phyloP scores from a whole-genome alignment of 2,888 invertebrate genomes.

The Blastobasis adustella region DNA sequence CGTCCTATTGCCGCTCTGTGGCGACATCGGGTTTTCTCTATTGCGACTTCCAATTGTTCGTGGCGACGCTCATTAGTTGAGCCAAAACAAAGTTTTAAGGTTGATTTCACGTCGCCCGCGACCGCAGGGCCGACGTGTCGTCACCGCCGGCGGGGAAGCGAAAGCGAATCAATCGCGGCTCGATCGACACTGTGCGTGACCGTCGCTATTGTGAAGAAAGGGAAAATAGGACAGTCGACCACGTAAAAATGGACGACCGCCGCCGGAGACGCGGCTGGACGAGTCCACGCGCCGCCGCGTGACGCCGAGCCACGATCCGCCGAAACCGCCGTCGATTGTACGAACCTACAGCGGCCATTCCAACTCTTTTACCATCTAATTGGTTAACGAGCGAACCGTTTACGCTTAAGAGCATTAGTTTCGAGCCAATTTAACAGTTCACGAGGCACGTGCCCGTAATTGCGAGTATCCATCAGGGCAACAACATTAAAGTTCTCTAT shows the following conservation, averaged over 20 bases:
- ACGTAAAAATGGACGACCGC: slow-evolving; percentile 56
- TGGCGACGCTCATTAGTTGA: slow-evolving; percentile 7
- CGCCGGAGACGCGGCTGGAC: slow-evolving; percentile 37
- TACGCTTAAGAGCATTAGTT: slow-evolving; percentile 20
- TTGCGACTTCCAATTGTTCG: slow-evolving; percentile 7
- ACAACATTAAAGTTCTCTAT: slow-evolving; percentile 35
- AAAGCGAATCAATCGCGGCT: slow-evolving; percentile 68
- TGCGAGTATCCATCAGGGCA: slow-evolving; percentile 33
- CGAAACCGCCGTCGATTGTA: slow-evolving; percentile 39
- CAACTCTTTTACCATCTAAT: slow-evolving; percentile 21
- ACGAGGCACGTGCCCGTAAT: slow-evolving; percentile 41
- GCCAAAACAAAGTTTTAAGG: slow-evolving; percentile 33
- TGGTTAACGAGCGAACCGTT: slow-evolving; percentile 17
- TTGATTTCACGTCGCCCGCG: slow-evolving; percentile 38
- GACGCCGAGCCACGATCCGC: slow-evolving; percentile 40
- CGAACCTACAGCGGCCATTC: slow-evolving; percentile 32
- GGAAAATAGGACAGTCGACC: slow-evolving; percentile 60
- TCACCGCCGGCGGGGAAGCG: slow-evolving; percentile 51
- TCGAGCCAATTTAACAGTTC: slow-evolving; percentile 29
- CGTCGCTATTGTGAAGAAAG: slow-evolving; percentile 68
- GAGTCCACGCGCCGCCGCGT: no score
- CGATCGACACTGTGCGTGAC: slow-evolving; percentile 57
- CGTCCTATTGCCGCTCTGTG: not conserved
- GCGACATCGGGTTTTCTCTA: not conserved
- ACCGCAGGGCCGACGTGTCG: slow-evolving; percentile 47